Base-by-base conservation (phyloP, 2,113 vertebrate genomes). In the Mohoua ochrocephala region DNA sequence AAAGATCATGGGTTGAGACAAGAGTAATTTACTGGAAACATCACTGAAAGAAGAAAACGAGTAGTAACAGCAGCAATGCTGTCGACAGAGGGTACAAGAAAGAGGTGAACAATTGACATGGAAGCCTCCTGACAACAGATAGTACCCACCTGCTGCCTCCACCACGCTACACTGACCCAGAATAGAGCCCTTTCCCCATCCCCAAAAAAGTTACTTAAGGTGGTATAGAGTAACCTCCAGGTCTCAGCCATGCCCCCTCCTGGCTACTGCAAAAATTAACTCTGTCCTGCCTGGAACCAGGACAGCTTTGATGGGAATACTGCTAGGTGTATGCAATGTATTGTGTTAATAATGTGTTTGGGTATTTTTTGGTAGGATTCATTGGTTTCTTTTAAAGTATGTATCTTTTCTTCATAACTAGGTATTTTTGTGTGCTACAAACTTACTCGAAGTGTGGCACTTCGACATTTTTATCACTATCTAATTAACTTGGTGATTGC, bases 111-210 rank as follows among this genome's bases (percentile, higher is more conserved):
- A 42, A 65, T 42, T 42, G 26, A 23, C 11, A 15, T 22, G 35
- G 35, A 71, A 49, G 11, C 6, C 7, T 3, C 20, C 42, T 56
- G 59, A 49, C 14, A 35, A 12, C 20, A 31, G 20, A 13, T 35
- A 42, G 31, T 50, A 23, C 7, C 9, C 16, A 35, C 7, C 6
- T 41, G 7, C 21, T 57, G 11, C 42, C 16, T n/a, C 24, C 15
- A 13, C 20, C 3, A 5, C 0, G 0, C 31, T 30, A 8, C 13
- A 7, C 31, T 63, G 59, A 17, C 17, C 7, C 2, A 2, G 11
- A 56, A 42, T 12, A 64, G 9, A 35, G 10, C 14, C 14, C 21
- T 73, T 50, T 31, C 31, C 13, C 7, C 8, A 15, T 37, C 5
- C 6, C 12, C 22, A 27, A 18, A 33, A 57, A 57, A 80, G 64